These are phyloP conservation scores for Cheilosia vernalis DNA, from an alignment of 2,888 invertebrate species.

Conservation along the genomic window DNA sequence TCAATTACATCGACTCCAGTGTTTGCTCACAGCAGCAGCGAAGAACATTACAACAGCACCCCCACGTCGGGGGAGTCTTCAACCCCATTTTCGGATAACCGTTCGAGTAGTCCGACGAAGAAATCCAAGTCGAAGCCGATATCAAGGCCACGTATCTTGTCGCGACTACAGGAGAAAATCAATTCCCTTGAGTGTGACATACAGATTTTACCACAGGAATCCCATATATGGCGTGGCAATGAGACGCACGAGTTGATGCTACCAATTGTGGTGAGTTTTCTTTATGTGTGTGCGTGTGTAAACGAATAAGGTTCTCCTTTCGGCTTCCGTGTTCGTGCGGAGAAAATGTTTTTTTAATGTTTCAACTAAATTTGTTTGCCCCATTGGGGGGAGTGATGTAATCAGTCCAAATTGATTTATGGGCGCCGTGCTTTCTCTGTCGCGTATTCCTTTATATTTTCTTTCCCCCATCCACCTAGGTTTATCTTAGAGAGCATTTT, in stretches of 20 bases:
- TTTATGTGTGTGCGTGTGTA: slow-evolving; percentile 4
- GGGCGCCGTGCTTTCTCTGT: neutral
- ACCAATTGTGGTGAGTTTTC: slow-evolving; percentile 86
- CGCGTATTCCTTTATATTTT: neutral
- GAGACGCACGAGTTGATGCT: slow-evolving; percentile 89
- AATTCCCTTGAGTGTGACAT: slow-evolving; percentile 88
- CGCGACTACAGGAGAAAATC: slow-evolving; percentile 86
- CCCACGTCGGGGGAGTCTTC: slow-evolving; percentile 76
- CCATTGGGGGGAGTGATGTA: slow-evolving; percentile 27
- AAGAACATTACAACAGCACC: slow-evolving; percentile 67
- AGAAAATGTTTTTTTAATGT: slow-evolving; percentile 33
- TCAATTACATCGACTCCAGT: slow-evolving; percentile 37
- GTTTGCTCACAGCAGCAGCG: neutral
- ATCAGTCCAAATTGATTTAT: slow-evolving; percentile 47
- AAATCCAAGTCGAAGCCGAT: slow-evolving; percentile 79
- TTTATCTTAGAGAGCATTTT: slow-evolving; percentile 13
- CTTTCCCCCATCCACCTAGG: neutral
- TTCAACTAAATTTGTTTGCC: slow-evolving; percentile 44
- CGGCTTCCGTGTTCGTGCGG: neutral
- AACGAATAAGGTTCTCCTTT: neutral
- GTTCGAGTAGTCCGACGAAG: slow-evolving; percentile 63
- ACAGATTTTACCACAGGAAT: slow-evolving; percentile 87
- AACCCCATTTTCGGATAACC: slow-evolving; percentile 41
- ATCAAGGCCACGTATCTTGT: slow-evolving; percentile 83
- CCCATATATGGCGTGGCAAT: slow-evolving; percentile 88